Conservation (phyloP, 1,140 invertebrate species). For the Brachionus paranguensis region DNA sequence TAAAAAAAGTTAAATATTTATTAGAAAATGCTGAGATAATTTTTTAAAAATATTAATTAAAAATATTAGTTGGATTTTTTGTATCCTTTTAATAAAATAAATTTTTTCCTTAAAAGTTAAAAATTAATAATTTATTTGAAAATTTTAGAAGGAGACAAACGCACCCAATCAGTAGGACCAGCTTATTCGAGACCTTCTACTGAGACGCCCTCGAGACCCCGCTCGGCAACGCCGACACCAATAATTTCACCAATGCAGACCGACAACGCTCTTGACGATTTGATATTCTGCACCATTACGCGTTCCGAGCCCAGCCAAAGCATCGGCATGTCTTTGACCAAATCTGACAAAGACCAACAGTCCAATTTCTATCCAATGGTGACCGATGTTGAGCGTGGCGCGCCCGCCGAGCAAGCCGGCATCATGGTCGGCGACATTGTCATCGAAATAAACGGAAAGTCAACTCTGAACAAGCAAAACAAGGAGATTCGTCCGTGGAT, state of each 20-base stretch:
- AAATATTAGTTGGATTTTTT: too few species aligned
- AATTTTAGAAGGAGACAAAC: constrained; percentile 13
- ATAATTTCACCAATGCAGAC: background rate
- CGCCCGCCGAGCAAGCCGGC: background rate
- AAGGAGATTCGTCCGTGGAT: background rate
- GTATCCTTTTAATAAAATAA: too few species aligned
- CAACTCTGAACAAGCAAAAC: background rate
- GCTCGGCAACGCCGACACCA: background rate
- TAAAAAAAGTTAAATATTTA: too few species aligned
- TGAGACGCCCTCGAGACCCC: background rate
- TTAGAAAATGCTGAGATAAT: too few species aligned
- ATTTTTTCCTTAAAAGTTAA: too few species aligned
- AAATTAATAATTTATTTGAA: background rate
- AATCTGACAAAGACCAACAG: background rate
- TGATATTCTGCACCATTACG: background rate
- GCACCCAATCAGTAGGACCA: background rate
- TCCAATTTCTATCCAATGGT: background rate
- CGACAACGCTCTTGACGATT: background rate
- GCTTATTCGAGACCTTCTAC: background rate
- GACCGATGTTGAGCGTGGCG: background rate
- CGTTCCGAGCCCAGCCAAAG: background rate
- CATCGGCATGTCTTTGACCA: constrained; percentile 30
- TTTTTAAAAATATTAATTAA: too few species aligned
- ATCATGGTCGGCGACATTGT: background rate
- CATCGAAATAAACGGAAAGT: constrained; percentile 34